A percentile compares a stretch with the other conserved stretches of the same genome.
phyloP scores from a whole-genome alignment of 2,113 vertebrate genomes.

The Phoenicopterus ruber region DNA sequence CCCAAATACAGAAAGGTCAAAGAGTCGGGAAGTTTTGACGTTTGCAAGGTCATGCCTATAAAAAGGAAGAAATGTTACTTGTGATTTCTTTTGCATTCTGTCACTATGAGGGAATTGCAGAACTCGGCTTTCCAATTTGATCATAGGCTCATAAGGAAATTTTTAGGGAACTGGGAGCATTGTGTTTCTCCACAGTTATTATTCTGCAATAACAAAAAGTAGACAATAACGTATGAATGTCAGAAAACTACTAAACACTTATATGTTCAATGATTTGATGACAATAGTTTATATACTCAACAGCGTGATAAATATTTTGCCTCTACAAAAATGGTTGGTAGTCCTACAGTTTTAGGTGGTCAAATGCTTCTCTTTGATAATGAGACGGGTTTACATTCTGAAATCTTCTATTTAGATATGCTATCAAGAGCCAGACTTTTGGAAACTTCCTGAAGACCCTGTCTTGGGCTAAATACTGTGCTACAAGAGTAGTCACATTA shows the following conservation, averaged over 20 bases:
- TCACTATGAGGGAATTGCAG: neutral
- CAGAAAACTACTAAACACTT: neutral
- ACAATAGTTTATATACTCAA: neutral
- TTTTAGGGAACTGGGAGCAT: neutral
- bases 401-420: neutral
- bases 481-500: neutral
- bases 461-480: neutral
- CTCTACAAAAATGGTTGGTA: neutral
- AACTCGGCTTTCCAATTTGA: neutral
- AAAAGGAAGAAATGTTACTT: neutral
- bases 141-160: neutral
- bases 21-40: neutral
- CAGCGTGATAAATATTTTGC: neutral
- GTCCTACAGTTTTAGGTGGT: neutral
- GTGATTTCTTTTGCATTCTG: neutral
- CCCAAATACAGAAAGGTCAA: neutral
- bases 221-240: neutral
- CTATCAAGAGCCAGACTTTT: neutral
- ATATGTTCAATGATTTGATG: neutral
- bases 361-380: neutral
- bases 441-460: neutral
- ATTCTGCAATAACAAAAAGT: neutral
- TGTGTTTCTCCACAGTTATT: accelerated
- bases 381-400: neutral
- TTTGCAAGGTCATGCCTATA: neutral